Base-by-base conservation (phyloP, 2,797 vertebrate genomes). In the Hydrocynus forskahlii region DNA sequence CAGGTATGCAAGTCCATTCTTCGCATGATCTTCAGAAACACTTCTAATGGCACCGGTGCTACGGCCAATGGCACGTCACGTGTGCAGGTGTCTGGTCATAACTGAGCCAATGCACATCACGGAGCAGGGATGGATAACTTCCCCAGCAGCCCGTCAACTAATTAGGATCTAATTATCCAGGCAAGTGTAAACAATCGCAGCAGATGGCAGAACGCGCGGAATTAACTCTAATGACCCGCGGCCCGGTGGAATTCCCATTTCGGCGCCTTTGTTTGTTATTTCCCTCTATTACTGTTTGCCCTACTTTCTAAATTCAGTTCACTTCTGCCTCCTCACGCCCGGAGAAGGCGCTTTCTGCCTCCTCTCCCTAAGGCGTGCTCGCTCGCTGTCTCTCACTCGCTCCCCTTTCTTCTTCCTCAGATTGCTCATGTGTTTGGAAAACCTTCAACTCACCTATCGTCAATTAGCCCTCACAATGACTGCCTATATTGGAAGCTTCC, bases 121-220 rank as follows among this genome's bases (percentile, higher is more conserved):
- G 80, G 59, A 69, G 88, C 74, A 63, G 84, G 88, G 88, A 93
- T 92, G 88, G 91, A 93, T 91, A 84, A 90, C 92, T 92, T 90
- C 90, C 87, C 83, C 87, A 87, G 91, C 91, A 92, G 93, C 95
- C 94, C 95, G 94, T 94, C 94, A 91, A 93, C 95, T 98, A 97
- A 98, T 97, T 98, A 97, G 96, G 92, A 95, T 95, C 94, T 97
- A 96, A 98, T 98, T 97, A 97, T 96, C 94, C 91, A 93, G 92
- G 89, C 94, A 93, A 96, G 96, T 95, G 95, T 96, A 97, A 97
- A 97, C 95, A 97, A 96, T 96, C 93, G 88, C 93, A 93, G 93
- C 97, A 98, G 97, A 97, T 97, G 96, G 96, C 93, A 91, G 92
- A 94, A 94, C 78, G 85, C 84, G 86, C 90, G 14, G 94, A 94